Base-by-base conservation (phyloP, 2,888 invertebrate species). In the Meandrusa payeni region DNA sequence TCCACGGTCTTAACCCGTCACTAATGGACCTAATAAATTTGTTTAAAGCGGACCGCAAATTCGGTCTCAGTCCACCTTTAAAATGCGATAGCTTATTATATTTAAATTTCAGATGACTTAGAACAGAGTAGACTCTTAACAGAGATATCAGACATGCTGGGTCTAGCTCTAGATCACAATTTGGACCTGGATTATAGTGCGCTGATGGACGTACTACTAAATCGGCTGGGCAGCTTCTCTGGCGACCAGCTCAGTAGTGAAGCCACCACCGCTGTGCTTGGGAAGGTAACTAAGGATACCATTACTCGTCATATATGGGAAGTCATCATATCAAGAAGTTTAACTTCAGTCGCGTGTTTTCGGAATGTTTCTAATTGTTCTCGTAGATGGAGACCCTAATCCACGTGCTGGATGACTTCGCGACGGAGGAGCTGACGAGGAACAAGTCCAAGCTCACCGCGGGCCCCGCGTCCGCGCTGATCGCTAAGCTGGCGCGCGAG, bases 131-230 rank as follows among this genome's bases (percentile, higher is more conserved):
- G 43, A 0, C 19, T 62, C 3, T 24, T 69, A 12, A 33, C 24
- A 0, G 38, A 36, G 0, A 60, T 69, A 53, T 29, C 53, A 0
- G 49, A 51, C 0, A 42, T 57, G 0, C 38, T 67, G 2, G 47
- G 41, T 1, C 33, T 42, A 6, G 43, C 54, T 2, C 11, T 54
- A 11, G 48, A 55, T 1, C 12, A 56, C 2, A 50, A 53, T 22
- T 2, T 55, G 2, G n/a, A 41, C 0, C 31, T 24, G 0, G 46
- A 47, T 0, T 54, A 55, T 3, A 17, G 17, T 5, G 47, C 58
- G 19, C 33, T 64, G 3, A n/a, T 63, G 0, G 53, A 58, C 1
- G 41, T 64, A 0, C 1, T 70, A 0, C 28, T 73, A 0, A 59
- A 64, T 23, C 50, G 55, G 20, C 22, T 74, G 1, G 48, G 51